Base-by-base conservation (phyloP, 1,140 invertebrate genomes). In the Trichoplusia ni region DNA sequence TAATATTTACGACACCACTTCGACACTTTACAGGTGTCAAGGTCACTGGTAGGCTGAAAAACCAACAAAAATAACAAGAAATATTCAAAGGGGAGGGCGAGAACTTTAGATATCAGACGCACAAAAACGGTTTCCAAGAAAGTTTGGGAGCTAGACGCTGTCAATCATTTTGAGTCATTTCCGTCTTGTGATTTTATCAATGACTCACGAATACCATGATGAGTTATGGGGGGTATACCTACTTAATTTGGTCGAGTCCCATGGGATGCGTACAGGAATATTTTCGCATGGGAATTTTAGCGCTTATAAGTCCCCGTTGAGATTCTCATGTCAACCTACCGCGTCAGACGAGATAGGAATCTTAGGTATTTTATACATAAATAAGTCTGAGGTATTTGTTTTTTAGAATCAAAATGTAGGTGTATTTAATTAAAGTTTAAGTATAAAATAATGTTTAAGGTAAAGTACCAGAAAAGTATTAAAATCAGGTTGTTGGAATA, bases 241-340 rank as follows among this genome's bases (percentile, higher is more conserved):
- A 37, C 51, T 69, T 80, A 80, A 82, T 80, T 78, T 64, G 79
- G 62, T 47, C 56, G 59, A 77, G 80, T 82, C 79, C 79, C 77
- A 82, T 71, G 75, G 53, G 44, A 62, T 37, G 38, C 47, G 29
- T 60, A 53, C 38, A 64, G 71, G 70, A 73, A 80, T 82, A 40
- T 54, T 70, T 71, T 62, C 53, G 68, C 46, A 66, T 72, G 64
- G 63, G 67, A 80, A 75, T 72, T 67, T 74, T 70, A 67, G 69
- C 72, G 70, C 70, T 71, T 47, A 47, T 54, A 47, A 60, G 58
- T n/a, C n/a, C n/a, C 66, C 51, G 42, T 51, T 56, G 40, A 49
- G 61, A 25, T 58, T 64, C 60, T 29, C 51, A 40, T 51, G 35
- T 27, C 47, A 46, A 76, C 80, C 78, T 75, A 79, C 80, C 71